phyloP scores from a whole-genome alignment of 2,113 vertebrate genomes.

The Anthoscopus minutus region DNA sequence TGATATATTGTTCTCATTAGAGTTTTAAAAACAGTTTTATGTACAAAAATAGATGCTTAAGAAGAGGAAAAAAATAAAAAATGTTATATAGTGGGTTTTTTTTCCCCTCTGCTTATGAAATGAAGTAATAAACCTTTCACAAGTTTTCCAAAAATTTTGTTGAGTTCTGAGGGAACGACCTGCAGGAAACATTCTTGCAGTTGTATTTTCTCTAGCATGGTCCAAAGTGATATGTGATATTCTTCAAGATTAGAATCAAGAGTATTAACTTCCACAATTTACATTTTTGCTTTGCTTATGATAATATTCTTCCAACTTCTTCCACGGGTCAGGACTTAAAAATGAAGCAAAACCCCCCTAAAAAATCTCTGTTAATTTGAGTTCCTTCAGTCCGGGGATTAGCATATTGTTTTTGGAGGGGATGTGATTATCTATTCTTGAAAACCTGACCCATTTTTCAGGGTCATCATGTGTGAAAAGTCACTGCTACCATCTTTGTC shows the following conservation, averaged over 20 bases:
- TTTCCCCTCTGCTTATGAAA: background rate
- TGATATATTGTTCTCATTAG: conserved; percentile 49
- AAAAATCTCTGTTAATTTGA: background rate
- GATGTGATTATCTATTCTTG: background rate
- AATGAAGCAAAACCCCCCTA: fast-evolving
- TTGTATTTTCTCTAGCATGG: background rate
- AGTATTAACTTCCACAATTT: background rate
- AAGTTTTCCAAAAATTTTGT: background rate
- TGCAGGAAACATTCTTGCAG: background rate
- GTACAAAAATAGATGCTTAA: conserved; percentile 6
- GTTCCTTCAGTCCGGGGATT: background rate
- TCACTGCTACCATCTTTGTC: background rate
- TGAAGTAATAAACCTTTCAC: background rate
- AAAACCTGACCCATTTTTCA: background rate
- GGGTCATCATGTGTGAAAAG: background rate
- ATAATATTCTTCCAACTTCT: background rate
- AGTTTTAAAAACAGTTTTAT: conserved; percentile 23
- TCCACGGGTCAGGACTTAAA: background rate
- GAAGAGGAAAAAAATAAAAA: background rate
- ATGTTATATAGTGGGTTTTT: background rate
- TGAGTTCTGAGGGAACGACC: background rate
- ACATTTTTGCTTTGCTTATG: background rate
- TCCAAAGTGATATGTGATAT: background rate
- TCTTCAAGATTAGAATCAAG: background rate
- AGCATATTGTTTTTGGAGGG: background rate